Conservation (phyloP, 2,888 invertebrate genomes). For the Cordylochernes scorpioides region DNA sequence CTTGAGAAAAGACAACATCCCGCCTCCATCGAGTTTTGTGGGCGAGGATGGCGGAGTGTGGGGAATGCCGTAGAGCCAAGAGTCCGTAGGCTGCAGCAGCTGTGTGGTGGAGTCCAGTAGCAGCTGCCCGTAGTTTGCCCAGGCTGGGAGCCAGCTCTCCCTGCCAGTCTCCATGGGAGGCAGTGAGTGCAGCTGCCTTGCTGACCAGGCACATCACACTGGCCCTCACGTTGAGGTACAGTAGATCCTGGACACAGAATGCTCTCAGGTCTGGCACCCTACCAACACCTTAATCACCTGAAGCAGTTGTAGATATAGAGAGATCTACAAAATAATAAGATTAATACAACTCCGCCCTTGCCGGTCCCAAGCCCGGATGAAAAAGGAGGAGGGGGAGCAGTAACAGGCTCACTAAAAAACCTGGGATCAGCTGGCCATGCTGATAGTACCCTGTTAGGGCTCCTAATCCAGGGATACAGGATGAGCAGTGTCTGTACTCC, state of each 20-base stretch:
- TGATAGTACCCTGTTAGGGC: no score
- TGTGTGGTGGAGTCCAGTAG: conserved; percentile 7
- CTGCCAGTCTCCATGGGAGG: conserved; percentile 41
- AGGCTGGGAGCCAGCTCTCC: conserved; percentile 48
- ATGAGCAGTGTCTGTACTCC: no score
- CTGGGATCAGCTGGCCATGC: no score
- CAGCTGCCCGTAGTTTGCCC: conserved; percentile 32
- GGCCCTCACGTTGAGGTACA: conserved; percentile 57
- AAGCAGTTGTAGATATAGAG: no score
- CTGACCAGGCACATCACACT: conserved; percentile 51
- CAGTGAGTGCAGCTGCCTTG: neutral
- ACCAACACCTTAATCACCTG: no score
- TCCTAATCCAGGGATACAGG: no score
- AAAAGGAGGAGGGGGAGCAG: no score
- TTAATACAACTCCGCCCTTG: no score
- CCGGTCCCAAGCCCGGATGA: no score
- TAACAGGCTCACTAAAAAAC: no score
- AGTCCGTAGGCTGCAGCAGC: conserved; percentile 15
- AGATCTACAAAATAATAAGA: no score
- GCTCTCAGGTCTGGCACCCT: no score
- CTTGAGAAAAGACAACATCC: conserved; percentile 72
- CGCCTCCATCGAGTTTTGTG: conserved; percentile 47
- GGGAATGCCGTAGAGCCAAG: conserved; percentile 16
- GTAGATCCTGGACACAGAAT: conserved; percentile 36
- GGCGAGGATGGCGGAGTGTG: conserved; percentile 25